Percentiles rank a stretch among this genome's conserved stretches.
Conservation (phyloP, 2,797 vertebrate genomes). For the Amazona ochrocephala region DNA sequence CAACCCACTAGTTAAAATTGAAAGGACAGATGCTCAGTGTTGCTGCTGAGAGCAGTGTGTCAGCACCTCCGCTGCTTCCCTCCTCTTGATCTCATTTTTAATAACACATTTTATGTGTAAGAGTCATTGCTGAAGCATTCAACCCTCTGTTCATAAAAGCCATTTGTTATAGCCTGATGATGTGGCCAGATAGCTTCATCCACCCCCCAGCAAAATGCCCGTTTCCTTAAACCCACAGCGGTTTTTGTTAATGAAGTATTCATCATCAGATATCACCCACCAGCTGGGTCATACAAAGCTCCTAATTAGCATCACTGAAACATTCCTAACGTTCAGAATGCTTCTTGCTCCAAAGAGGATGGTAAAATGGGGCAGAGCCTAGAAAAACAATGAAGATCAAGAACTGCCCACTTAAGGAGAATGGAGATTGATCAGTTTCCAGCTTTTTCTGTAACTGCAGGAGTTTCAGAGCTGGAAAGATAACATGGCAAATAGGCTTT, state of each 20-base stretch:
- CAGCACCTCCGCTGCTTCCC: background rate
- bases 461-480: background rate
- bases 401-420: background rate
- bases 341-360: background rate
- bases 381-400: background rate
- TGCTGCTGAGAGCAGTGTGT: background rate
- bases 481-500: background rate
- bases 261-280: background rate
- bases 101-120: background rate
- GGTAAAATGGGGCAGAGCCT: background rate
- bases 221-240: background rate
- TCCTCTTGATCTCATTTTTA: background rate
- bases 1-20: background rate
- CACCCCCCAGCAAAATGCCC: rapidly evolving
- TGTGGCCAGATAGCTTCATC: background rate
- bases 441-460: background rate
- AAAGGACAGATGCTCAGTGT: background rate
- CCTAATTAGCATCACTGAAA: background rate
- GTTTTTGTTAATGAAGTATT: background rate
- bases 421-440: rapidly evolving
- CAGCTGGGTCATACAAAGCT: background rate
- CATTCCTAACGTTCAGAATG: background rate
- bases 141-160: background rate
- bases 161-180: background rate
- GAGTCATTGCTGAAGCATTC: background rate